A percentile compares a stretch with the other conserved stretches of the same genome.
phyloP scores from a whole-genome alignment of 2,888 invertebrate species.

The Nephrotoma flavescens region DNA sequence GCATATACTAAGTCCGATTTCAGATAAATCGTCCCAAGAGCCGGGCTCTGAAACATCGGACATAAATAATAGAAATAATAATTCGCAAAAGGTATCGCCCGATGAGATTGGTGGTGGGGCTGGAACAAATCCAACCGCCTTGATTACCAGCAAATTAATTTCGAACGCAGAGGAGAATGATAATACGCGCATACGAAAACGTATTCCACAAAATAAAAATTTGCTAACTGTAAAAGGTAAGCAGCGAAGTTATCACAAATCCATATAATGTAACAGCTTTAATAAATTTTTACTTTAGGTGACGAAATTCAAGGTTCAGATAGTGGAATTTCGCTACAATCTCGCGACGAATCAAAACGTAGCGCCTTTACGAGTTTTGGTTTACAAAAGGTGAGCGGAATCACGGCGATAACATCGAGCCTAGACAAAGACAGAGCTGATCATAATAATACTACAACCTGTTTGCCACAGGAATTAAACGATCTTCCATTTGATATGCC shows the following conservation, averaged over 20 bases:
- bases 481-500: slow-evolving; percentile 86
- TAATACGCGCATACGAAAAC: slow-evolving; percentile 39
- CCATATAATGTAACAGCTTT: too few relatives aligned
- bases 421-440: slow-evolving; percentile 15
- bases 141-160: slow-evolving; percentile 28
- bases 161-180: background rate
- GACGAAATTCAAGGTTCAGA: slow-evolving; percentile 75
- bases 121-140: background rate
- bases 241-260: slow-evolving; percentile 13
- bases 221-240: slow-evolving; percentile 42
- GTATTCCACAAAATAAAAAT: slow-evolving; percentile 64
- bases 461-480: slow-evolving; percentile 50
- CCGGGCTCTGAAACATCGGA: slow-evolving; percentile 71
- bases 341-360: slow-evolving; percentile 62
- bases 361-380: slow-evolving; percentile 43
- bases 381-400: slow-evolving; percentile 27
- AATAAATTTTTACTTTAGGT: slow-evolving; percentile 34
- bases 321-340: slow-evolving; percentile 77
- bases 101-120: slow-evolving; percentile 36
- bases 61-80: slow-evolving; percentile 63
- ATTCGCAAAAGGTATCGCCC: slow-evolving; percentile 62
- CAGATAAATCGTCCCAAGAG: slow-evolving; percentile 80
- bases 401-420: slow-evolving; percentile 26
- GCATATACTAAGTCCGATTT: slow-evolving; percentile 77
- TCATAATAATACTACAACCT: slow-evolving; percentile 29